These are phyloP conservation scores for Stegostoma tigrinum DNA, from an alignment of 2,113 vertebrate genomes.

Conservation along the genomic window DNA sequence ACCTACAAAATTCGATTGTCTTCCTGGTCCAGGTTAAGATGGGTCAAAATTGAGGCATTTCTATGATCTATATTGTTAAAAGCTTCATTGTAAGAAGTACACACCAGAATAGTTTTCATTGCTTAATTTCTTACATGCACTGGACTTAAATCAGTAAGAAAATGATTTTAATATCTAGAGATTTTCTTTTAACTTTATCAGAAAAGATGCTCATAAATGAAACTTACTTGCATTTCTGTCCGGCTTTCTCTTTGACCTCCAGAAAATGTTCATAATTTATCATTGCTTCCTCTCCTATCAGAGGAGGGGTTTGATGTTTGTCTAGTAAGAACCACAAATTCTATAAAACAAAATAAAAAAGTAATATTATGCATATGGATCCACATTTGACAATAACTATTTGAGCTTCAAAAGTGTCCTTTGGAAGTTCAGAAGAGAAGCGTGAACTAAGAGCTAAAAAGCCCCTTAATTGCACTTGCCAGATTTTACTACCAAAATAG, in stretches of 20 bases:
- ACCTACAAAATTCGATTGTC: neutral
- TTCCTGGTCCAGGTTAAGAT: neutral
- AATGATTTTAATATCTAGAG: neutral
- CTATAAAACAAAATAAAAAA: conserved; percentile 49
- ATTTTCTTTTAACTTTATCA: neutral
- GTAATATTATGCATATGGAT: neutral
- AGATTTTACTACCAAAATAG: neutral
- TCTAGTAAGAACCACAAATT: conserved; percentile 95
- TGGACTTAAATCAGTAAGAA: neutral
- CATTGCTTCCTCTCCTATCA: conserved; percentile 90
- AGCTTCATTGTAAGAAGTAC: neutral
- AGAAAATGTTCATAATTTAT: conserved; percentile 91
- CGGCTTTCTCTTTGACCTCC: conserved; percentile 85
- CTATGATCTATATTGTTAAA: neutral
- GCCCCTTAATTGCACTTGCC: neutral
- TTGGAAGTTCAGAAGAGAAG: neutral
- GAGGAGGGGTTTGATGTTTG: conserved; percentile 90
- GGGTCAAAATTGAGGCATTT: neutral
- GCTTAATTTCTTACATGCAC: neutral
- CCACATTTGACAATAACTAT: neutral
- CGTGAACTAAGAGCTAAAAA: neutral
- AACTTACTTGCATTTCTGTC: conserved; percentile 85
- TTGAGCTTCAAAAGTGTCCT: neutral
- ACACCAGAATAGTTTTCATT: neutral
- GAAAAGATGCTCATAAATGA: neutral